phyloP scores from a whole-genome alignment of 2,113 vertebrate genomes.

The Crotalus helleri region DNA sequence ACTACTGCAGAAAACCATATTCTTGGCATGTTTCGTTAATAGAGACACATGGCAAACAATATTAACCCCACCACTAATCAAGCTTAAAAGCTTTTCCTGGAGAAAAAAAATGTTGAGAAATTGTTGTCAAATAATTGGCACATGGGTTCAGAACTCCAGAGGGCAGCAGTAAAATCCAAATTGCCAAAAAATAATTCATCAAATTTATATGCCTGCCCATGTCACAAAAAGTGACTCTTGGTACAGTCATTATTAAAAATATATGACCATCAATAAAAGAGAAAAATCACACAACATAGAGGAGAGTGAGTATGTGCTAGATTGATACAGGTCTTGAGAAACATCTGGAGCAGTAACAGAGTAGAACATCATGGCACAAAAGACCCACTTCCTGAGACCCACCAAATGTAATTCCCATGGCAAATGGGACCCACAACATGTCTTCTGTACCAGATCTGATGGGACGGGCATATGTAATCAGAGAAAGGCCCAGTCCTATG shows the following conservation, averaged over 20 bases:
- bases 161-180: background rate
- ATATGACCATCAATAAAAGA: background rate
- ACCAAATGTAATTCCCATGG: background rate
- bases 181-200: background rate
- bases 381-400: background rate
- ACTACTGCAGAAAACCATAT: conserved; percentile 29
- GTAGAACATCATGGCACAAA: background rate
- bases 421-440: background rate
- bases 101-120: conserved; percentile 42
- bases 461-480: background rate
- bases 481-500: background rate
- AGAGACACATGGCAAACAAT: conserved; percentile 54
- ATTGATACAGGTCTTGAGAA: background rate
- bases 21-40: conserved; percentile 39
- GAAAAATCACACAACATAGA: background rate
- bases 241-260: background rate
- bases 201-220: background rate
- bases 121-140: conserved; percentile 41
- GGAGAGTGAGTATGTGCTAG: background rate
- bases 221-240: background rate
- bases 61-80: conserved; percentile 63
- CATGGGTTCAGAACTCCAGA: conserved; percentile 10
- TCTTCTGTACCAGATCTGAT: background rate
- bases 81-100: conserved; percentile 58
- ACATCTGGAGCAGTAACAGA: background rate